Conservation (phyloP, 1,140 invertebrate genomes). For the Ostrea edulis region DNA sequence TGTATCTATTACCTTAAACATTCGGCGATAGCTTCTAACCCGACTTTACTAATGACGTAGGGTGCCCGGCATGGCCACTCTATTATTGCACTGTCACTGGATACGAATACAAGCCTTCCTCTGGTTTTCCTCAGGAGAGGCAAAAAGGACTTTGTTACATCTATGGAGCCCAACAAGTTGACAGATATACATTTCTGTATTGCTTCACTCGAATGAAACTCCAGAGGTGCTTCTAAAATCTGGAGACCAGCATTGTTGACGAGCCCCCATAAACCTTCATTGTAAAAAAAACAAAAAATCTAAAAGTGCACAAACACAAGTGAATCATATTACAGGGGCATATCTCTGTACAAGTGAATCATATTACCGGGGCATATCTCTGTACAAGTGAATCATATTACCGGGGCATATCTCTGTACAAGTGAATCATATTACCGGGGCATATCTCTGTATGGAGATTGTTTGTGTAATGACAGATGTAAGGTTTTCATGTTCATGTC, state of each 20-base stretch:
- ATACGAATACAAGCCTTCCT: constrained; percentile 75
- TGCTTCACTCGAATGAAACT: constrained; percentile 88
- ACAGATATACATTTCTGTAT: constrained; percentile 87
- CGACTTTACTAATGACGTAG: constrained; percentile 57
- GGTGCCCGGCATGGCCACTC: constrained; percentile 39
- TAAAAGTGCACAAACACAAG: too few species aligned
- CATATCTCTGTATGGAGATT: too few species aligned
- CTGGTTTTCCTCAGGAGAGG: constrained; percentile 84
- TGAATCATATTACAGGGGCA: too few species aligned
- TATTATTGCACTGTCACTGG: constrained; percentile 54
- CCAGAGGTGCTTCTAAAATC: constrained; percentile 88
- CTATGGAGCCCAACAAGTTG: constrained; percentile 90
- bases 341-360: too few species aligned
- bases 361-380: too few species aligned
- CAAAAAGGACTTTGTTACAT: constrained; percentile 85
- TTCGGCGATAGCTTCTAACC: constrained; percentile 56
- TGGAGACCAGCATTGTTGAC: constrained; percentile 87
- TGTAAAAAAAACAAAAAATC: too few species aligned
- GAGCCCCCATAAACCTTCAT: constrained; percentile 62
- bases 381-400: too few species aligned
- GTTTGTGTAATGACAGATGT: too few species aligned
- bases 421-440: too few species aligned
- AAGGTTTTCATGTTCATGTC: too few species aligned
- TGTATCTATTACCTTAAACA: constrained; percentile 60
- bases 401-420: too few species aligned